Evolutionary conservation across 2,797 vertebrate genomes (phyloP).

Genomic region (Pseudocheirus occidentalis): DNA sequence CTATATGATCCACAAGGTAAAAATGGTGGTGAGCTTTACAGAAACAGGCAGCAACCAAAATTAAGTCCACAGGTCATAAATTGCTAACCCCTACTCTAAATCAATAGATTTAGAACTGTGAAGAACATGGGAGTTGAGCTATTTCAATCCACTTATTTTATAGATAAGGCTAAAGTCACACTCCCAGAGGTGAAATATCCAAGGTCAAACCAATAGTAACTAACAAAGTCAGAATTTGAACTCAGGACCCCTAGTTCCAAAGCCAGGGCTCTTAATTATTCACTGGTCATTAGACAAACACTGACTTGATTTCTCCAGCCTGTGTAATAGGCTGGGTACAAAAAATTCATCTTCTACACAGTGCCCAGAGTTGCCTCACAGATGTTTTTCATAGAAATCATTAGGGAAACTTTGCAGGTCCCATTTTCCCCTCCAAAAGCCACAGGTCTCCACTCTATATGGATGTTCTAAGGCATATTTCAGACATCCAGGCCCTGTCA

Average conservation of each 20-base stretch:
- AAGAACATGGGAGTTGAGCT: neutral
- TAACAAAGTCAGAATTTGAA: neutral
- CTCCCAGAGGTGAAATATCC: neutral
- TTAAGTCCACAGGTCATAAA: neutral
- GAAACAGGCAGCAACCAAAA: neutral
- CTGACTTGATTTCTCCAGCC: neutral
- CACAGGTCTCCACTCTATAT: neutral
- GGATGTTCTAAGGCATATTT: neutral
- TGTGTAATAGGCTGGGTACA: neutral
- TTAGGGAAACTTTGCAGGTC: neutral
- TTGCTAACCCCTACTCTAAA: neutral
- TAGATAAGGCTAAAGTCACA: neutral
- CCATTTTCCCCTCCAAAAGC: neutral
- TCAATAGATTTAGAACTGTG: neutral
- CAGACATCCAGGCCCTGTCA: neutral
- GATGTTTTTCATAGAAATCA: neutral
- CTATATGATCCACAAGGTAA: neutral
- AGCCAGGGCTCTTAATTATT: neutral
- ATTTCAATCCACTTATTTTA: neutral
- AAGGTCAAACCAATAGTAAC: neutral
- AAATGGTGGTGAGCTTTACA: neutral
- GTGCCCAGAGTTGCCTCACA: neutral
- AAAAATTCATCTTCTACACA: neutral
- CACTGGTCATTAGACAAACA: neutral
- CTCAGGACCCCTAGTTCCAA: neutral